Conservation (phyloP, 2,113 vertebrate genomes). For the Actenoides hombroni region DNA sequence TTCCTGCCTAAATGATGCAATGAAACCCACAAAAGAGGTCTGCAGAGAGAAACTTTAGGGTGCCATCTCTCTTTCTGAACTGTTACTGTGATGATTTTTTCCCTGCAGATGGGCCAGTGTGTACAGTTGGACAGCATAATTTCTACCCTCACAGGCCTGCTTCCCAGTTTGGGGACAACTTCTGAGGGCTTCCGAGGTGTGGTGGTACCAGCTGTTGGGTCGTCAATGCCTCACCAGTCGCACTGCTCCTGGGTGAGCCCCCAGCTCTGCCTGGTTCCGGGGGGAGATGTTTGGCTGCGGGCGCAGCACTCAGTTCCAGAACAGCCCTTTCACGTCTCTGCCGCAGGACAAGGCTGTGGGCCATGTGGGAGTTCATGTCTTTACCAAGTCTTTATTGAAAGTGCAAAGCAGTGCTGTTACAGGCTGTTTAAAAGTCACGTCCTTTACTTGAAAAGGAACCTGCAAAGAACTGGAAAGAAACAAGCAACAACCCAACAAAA, state of each 20-base stretch:
- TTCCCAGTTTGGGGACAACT: neutral
- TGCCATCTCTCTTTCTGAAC: neutral
- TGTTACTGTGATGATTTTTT: neutral
- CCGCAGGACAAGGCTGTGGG: neutral
- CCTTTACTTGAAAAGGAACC: neutral
- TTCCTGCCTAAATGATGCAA: too few relatives aligned
- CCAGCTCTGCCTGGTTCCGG: neutral
- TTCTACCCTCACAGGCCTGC: neutral
- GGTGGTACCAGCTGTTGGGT: neutral
- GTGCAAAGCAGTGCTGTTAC: neutral
- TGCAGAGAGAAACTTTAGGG: neutral
- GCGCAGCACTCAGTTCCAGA: neutral
- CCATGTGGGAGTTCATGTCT: neutral
- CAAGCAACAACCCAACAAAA: too few relatives aligned
- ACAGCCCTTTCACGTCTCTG: neutral
- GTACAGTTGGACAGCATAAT: neutral
- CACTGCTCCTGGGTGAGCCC: neutral
- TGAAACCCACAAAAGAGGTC: too few relatives aligned
- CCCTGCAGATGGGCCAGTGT: neutral
- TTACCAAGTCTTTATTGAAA: neutral
- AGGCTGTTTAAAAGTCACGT: neutral
- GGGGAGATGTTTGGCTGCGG: neutral
- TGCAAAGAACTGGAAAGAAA: neutral
- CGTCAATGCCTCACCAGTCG: rapidly evolving
- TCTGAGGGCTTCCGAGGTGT: neutral